A percentile compares a stretch with the other conserved stretches of the same genome.
phyloP scores from a whole-genome alignment of 2,113 vertebrate genomes.

The Gopherus evgoodei region DNA sequence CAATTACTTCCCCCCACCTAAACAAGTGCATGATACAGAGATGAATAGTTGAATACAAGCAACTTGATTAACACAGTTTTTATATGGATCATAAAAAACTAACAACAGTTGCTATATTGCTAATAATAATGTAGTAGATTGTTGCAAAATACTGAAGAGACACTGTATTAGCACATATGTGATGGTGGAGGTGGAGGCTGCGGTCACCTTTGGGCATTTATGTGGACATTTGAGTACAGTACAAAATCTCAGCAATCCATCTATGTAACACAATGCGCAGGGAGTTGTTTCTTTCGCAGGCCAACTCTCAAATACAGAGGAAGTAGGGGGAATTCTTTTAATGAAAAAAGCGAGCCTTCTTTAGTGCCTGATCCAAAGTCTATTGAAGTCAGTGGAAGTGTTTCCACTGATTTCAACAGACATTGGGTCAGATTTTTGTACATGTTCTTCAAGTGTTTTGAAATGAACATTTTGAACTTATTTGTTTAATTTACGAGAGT shows the following conservation, averaged over 20 bases:
- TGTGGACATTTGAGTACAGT: neutral
- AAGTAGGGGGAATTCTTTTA: neutral
- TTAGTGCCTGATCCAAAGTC: neutral
- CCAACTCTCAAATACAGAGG: neutral
- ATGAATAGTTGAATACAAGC: neutral
- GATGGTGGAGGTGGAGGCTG: neutral
- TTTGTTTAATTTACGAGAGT: neutral
- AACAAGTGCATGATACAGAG: neutral
- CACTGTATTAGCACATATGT: neutral
- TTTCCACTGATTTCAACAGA: neutral
- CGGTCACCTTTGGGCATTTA: neutral
- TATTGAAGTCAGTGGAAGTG: neutral
- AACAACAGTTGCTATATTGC: neutral
- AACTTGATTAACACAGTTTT: neutral
- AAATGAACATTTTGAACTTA: neutral
- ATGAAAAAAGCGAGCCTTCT: neutral
- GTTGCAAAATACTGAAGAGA: neutral
- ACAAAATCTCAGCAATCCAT: neutral
- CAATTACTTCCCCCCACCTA: neutral
- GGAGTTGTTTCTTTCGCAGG: neutral
- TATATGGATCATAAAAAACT: neutral
- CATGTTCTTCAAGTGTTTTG: neutral
- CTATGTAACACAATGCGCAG: neutral
- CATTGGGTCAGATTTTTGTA: neutral
- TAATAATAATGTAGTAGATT: neutral